Evolutionary conservation across 2,113 vertebrate species (phyloP), one percentile per base, ranked within the genome.

Genomic region (Perca schrenkii): DNA sequence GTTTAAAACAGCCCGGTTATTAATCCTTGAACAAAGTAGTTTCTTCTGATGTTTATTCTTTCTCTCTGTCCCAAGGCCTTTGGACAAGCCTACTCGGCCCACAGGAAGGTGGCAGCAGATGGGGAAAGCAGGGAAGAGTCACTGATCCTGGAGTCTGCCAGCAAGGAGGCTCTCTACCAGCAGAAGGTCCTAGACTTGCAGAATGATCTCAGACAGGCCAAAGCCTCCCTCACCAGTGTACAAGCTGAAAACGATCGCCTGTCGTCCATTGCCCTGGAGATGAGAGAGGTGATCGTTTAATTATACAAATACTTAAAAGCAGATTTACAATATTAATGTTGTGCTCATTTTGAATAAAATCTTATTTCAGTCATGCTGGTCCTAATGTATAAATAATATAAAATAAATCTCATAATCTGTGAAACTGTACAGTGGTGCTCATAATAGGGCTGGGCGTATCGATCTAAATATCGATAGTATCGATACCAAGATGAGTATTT

Each of bases 81-180:
- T 85, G 98, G 98, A 72, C 98, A 99, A 78, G 98, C 97, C 2
- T 95, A 99, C 90, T 97, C 96, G 0, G 97, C 97, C 92, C 98
- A 99, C 90, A 98, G 96, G 92, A 99, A 99, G 87, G 98, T 99
- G 77, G 98, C 98, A 4, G 98, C 97, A 3, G 98, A 99, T 11
- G 98, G 98, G 4, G 98, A 99, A 88, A 99, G 97, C 94, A 96
- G 98, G 56, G 98, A 99, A 79, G 98, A 99, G 91, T 97, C 97
- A 4, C 94, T 99, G 84, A 99, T 99, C 81, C 94, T 98, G 91
- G 98, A 99, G 91, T 99, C 98, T 0, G 98, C 97, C 79, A 98
- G 97, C 83, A 99, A 99, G 92, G 98, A 99, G 91, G 98, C 98
- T 47, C 96, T 96, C 75, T 99, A 99, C 22, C 97, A 98, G 93